A percentile compares a stretch with the other conserved stretches of the same genome.
Conservation (phyloP, 2,888 invertebrate species). For the Steinernema scapterisci region DNA sequence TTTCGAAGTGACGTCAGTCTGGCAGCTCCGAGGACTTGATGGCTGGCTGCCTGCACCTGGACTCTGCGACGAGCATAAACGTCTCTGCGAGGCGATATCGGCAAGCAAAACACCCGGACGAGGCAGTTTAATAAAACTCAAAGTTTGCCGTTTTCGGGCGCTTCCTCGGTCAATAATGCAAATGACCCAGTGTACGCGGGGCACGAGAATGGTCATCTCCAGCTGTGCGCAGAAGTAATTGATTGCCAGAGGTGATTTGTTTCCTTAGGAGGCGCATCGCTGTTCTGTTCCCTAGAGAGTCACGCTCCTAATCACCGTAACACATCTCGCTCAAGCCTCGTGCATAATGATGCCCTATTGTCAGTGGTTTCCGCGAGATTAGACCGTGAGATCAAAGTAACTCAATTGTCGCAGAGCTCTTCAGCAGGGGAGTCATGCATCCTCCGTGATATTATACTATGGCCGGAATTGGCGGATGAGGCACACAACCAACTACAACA, state of each 20-base stretch:
- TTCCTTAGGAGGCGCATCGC: constrained; percentile 12
- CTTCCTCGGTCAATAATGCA: too few relatives aligned
- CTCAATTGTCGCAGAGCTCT: constrained; percentile 23
- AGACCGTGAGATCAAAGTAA: constrained; percentile 31
- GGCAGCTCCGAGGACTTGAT: neutral
- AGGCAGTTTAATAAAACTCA: too few relatives aligned
- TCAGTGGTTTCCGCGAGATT: constrained; percentile 10
- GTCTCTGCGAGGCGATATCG: too few relatives aligned
- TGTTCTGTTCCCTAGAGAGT: neutral
- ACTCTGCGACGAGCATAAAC: neutral
- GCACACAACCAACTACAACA: neutral
- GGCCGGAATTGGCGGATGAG: neutral
- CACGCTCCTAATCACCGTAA: constrained; percentile 27
- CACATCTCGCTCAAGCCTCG: constrained; percentile 28
- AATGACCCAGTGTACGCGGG: too few relatives aligned
- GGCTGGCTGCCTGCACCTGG: neutral
- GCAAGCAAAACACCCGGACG: too few relatives aligned
- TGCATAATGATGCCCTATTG: constrained; percentile 32
- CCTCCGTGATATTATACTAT: constrained; percentile 16
- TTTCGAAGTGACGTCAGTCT: too few relatives aligned
- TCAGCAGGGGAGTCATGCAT: constrained; percentile 12
- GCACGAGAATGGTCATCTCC: too few relatives aligned
- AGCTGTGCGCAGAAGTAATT: constrained; percentile 11
- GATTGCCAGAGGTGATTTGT: constrained; percentile 31
- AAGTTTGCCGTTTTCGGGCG: too few relatives aligned